Evolutionary conservation across 2,888 invertebrate species (phyloP), one percentile per base, ranked within the genome.

Genomic region (Candidula unifasciata): DNA sequence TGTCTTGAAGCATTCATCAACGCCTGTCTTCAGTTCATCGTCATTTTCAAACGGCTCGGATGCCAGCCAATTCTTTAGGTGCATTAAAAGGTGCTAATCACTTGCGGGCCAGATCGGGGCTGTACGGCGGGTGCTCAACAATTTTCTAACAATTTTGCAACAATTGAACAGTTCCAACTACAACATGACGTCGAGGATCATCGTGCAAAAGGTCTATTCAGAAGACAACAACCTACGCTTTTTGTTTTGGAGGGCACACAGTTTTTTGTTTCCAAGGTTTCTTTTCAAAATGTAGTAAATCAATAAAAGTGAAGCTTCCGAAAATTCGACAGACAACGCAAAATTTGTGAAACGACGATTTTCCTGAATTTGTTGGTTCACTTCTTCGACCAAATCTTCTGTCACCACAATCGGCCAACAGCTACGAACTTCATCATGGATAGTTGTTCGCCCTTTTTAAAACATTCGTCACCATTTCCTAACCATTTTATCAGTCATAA

Each of bases 401-500:
- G 27, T 66, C 27, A 66, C 27, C n/a, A 66, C 66, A 66, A n/a
- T 66, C 10, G 27, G 66, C n/a, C 27, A 27, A 27, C 66, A 3
- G 66, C 27, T 27, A 2, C 27, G 66, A 66, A 27, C 24, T 66
- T n/a, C 27, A 24, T 66, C 66, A 66, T 66, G 24, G 66, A 66
- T 66, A 66, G 18, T 66, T 27, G 66, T n/a, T 66, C 27, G 27
- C 27, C 27, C 27, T n/a, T 66, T 10, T 66, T 66, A 27, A 66
- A 66, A 66, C 66, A 66, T n/a, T 66, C 66, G 27, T 27, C 66
- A 66, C 24, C 10, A 66, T 66, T 27, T 66, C 66, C 27, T 66
- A 66, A n/a, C 66, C 27, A 66, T 66, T 27, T 27, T 66, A 66
- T 66, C 3, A 66, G 66, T 66, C 66, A 66, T 66, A 66, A 66